Base-by-base conservation (phyloP, 2,113 vertebrate genomes). In the Cyrtonyx montezumae region DNA sequence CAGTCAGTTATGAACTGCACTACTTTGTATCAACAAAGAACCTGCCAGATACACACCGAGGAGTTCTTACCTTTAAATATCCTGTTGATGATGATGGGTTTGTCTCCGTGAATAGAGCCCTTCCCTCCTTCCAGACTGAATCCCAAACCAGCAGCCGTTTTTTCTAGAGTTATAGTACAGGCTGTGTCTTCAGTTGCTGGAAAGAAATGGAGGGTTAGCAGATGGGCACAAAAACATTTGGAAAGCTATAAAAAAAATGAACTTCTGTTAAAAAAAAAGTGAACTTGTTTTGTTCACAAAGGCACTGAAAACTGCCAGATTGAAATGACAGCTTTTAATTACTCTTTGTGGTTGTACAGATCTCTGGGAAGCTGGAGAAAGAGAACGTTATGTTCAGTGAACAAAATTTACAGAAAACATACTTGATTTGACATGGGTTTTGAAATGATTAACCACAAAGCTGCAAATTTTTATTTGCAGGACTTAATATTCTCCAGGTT, bases 61-160 rank as follows among this genome's bases (percentile, higher is more conserved):
- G 10, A 34, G 5, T 30, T 46, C 42, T 40, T 96, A 99, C 99
- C 99, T 98, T 95, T 98, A 93, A 99, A 99, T 91, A 99, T 98
- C 91, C 98, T 98, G 97, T 98, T 99, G 85, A 99, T 87, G 37
- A 95, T 87, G 45, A 99, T 96, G 9, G 99, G 99, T 93, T 96
- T 99, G 94, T 99, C 99, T 93, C 99, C 99, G 4, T 98, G 98
- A 87, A 99, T 96, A 6, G 99, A 99, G 28, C 99, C 99, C 94
- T 97, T 99, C 53, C 99, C 99, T 84, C 99, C 99, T 90, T 99
- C 99, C 93, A 99, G 94, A 69, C 99, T 99, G 84, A 99, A 99
- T 81, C 99, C 99, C 37, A 99, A 97, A 28, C 99, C 99, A 0
- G 98, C 98, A 19, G 98, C 95, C 36, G 97, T 98, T 97, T 99